These are phyloP conservation scores for Cyrtorhinus lividipennis DNA, from an alignment of 1,140 invertebrate species.

Conservation along the genomic window DNA sequence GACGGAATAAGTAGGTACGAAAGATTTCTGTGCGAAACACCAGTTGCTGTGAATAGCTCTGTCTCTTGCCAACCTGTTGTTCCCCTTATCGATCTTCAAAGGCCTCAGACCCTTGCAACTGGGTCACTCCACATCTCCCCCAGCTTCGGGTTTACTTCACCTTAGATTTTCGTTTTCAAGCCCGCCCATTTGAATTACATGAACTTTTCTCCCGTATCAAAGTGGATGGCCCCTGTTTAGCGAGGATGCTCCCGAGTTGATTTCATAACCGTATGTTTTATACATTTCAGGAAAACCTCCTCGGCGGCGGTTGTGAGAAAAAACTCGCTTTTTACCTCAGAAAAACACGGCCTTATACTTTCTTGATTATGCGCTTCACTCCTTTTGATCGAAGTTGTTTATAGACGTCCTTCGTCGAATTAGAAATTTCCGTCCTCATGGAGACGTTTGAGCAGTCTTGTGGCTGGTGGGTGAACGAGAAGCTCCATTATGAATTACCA, in stretches of 20 bases:
- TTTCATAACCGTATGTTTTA: not conserved
- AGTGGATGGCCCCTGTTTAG: not conserved
- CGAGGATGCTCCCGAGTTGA: not conserved
- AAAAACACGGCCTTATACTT: too few relatives aligned
- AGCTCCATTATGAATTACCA: too few relatives aligned
- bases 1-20: too few relatives aligned
- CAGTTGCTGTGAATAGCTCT: conserved; percentile 6
- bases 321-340: too few relatives aligned
- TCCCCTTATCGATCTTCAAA: not conserved
- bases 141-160: not conserved
- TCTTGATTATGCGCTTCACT: too few relatives aligned
- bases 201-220: not conserved
- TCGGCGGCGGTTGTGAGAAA: too few relatives aligned
- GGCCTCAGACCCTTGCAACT: not conserved
- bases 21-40: not conserved
- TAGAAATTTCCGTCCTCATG: too few relatives aligned
- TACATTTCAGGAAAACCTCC: too few relatives aligned
- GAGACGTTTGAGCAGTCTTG: too few relatives aligned
- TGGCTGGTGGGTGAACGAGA: too few relatives aligned
- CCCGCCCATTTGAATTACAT: conserved; percentile 1
- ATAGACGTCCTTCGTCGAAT: too few relatives aligned
- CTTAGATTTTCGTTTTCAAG: conserved; percentile 1
- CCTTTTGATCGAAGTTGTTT: too few relatives aligned
- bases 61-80: conserved; percentile 1
- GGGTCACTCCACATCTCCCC: not conserved